Evolutionary conservation across 2,113 vertebrate genomes (phyloP), one percentile per base, ranked within the genome.

Genomic region (Microcebus lehilahytsara): DNA sequence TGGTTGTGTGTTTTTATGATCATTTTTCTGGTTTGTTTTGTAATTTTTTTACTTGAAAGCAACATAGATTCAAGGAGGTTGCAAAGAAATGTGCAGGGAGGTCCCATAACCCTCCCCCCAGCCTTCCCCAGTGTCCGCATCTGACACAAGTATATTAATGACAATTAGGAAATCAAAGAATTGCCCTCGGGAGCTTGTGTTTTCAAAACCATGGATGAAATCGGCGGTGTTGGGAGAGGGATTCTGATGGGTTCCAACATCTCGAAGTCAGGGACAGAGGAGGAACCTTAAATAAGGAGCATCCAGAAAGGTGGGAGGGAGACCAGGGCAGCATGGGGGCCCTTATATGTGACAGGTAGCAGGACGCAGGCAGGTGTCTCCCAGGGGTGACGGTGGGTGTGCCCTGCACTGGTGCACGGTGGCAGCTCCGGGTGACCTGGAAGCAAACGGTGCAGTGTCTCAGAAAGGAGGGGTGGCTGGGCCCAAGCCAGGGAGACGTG

Each of bases 371-470:
- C 42, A 13, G 32, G 30, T 0, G 1, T 9, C n/a, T 58, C 23
- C 9, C 1, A 7, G 1, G 30, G 37, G 30, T 0, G 2, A 3
- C 12, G 49, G 30, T 46, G 71, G 30, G 16, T 25, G 51, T 25
- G 67, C 53, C 25, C 37, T 19, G 7, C 14, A 11, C 14, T 7
- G 6, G 30, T 20, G 58, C 42, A 19, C 14, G 32, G 6, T 32
- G 40, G 53, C 58, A 32, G 49, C 49, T 42, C n/a, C 12, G 5
- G 77, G 56, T 40, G 66, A 56, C 67, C 23, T 3, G 14, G 46
- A 13, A 67, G 53, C 40, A 17, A 62, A 42, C n/a, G 49, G 42
- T 16, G 23, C 9, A 19, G 40, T 9, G 23, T 25, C 42, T 14
- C 51, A 17, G 13, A n/a, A 71, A 40, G 51, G 34, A 78, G 16